Percentiles rank a stretch among this genome's conserved stretches.
Conservation (phyloP, 64 coral and sea anemone species). For the Orbicella faveolata region DNA sequence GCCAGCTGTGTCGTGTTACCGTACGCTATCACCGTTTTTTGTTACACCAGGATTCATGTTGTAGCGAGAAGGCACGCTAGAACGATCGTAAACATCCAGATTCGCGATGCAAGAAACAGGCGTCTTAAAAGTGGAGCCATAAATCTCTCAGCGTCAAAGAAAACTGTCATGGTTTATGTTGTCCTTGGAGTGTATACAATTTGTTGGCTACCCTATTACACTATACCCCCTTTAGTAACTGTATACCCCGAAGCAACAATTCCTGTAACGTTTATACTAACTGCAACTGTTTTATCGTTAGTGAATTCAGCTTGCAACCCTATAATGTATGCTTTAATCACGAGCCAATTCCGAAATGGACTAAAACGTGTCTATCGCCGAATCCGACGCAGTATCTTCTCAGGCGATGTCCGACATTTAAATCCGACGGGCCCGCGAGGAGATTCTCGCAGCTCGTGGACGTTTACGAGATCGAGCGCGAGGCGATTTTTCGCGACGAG, state of each 20-base stretch:
- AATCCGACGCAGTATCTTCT: constrained; percentile 35
- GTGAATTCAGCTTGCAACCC: constrained; percentile 85
- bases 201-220: constrained; percentile 81
- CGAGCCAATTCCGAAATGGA: constrained; percentile 77
- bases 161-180: constrained; percentile 81
- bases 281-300: constrained; percentile 56
- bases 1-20: constrained; percentile 56
- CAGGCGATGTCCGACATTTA: not conserved
- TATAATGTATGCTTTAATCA: constrained; percentile 82
- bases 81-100: constrained; percentile 81
- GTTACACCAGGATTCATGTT: constrained; percentile 84
- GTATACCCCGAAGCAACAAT: constrained; percentile 25
- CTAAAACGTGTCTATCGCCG: constrained; percentile 58
- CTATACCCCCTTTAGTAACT: constrained; percentile 51
- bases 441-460: constrained; percentile 37
- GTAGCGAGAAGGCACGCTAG: constrained; percentile 82
- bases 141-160: constrained; percentile 54
- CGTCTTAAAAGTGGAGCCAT: constrained; percentile 25
- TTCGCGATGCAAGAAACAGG: constrained; percentile 74
- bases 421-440: not conserved
- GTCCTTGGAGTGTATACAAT: constrained; percentile 76
- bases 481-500: constrained; percentile 1
- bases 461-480: constrained; percentile 32
- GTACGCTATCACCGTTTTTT: constrained; percentile 75
- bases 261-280: constrained; percentile 33